Evolutionary conservation across 2,888 invertebrate species (phyloP).

Genomic region (Pyrocoelia pectoralis): DNA sequence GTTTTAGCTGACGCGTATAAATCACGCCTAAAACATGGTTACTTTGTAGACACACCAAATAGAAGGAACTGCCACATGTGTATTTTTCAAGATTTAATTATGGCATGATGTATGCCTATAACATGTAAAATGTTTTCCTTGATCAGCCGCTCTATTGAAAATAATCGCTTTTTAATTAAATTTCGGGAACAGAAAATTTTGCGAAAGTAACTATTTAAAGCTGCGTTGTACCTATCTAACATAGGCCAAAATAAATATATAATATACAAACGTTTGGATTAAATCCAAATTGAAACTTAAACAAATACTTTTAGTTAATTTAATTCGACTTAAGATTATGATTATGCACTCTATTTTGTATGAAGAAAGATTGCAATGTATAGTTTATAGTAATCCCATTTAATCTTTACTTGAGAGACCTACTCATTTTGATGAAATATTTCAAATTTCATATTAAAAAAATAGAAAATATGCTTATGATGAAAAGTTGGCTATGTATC

Average conservation of each 20-base stretch:
- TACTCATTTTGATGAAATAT: too few relatives aligned
- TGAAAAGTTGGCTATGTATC: too few relatives aligned
- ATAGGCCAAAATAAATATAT: neutral
- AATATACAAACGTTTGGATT: neutral
- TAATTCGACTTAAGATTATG: neutral
- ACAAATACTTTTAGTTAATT: neutral
- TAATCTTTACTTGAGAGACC: too few relatives aligned
- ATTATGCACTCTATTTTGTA: neutral
- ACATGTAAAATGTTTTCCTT: too few relatives aligned
- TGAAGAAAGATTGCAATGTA: too few relatives aligned
- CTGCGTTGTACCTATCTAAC: neutral
- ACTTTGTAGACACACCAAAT: slow-evolving; percentile 35
- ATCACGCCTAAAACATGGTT: slow-evolving; percentile 39
- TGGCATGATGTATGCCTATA: neutral
- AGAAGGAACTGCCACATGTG: slow-evolving; percentile 29
- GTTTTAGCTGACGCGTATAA: slow-evolving; percentile 38
- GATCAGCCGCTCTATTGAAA: too few relatives aligned
- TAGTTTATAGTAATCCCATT: too few relatives aligned
- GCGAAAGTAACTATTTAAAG: too few relatives aligned
- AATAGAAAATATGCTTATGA: too few relatives aligned
- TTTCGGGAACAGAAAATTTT: neutral
- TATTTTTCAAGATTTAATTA: slow-evolving; percentile 24
- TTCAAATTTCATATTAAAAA: too few relatives aligned
- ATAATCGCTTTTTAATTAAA: too few relatives aligned
- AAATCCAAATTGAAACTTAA: neutral